phyloP scores from a whole-genome alignment of 2,113 vertebrate species.

The Donacobius atricapilla region DNA sequence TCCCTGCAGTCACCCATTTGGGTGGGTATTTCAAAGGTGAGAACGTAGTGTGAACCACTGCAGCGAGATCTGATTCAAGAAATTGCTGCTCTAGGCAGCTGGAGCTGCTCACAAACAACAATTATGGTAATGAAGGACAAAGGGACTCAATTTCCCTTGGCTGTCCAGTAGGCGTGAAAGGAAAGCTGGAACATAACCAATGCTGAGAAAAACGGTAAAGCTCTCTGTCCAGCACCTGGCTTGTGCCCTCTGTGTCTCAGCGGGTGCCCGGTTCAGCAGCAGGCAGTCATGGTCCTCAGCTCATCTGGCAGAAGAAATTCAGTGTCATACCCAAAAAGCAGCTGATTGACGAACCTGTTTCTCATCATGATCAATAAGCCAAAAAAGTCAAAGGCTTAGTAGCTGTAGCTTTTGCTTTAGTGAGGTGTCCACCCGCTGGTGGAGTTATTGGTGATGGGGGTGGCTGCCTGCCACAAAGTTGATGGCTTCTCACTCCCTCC shows the following conservation, averaged over 20 bases:
- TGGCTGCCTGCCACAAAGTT: not conserved
- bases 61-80: not conserved
- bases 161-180: not conserved
- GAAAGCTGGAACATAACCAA: not conserved
- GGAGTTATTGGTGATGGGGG: not conserved
- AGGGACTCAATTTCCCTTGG: not conserved
- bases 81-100: not conserved
- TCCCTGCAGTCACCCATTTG: not conserved
- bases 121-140: not conserved
- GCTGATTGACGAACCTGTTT: not conserved
- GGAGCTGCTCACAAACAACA: not conserved
- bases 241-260: not conserved
- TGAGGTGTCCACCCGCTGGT: accelerated
- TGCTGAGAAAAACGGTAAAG: not conserved
- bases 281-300: accelerated
- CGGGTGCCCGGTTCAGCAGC: accelerated
- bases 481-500: not conserved
- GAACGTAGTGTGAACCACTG: not conserved
- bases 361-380: not conserved
- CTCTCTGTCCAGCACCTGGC: not conserved
- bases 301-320: not conserved
- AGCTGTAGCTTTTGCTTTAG: not conserved
- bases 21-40: not conserved
- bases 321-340: not conserved
- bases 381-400: not conserved